These are phyloP conservation scores for Cephus runcator DNA, from an alignment of 2,888 invertebrate species.

Conservation along the genomic window DNA sequence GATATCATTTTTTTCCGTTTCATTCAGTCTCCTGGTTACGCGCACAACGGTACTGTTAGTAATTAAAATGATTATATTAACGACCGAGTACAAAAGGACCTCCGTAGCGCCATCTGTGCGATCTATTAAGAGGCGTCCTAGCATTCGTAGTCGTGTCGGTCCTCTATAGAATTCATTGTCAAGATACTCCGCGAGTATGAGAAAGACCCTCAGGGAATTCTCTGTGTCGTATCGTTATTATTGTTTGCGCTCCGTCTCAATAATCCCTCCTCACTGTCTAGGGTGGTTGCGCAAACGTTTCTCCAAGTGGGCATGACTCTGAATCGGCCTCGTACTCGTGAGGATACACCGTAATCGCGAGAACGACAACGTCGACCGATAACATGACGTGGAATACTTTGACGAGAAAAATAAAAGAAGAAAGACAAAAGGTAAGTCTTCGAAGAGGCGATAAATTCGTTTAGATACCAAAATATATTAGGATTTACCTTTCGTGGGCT, in stretches of 20 bases:
- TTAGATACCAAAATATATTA: neutral
- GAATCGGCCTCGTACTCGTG: neutral
- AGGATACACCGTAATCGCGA: neutral
- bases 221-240: slow-evolving; percentile 22
- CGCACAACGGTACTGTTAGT: neutral
- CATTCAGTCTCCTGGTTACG: neutral
- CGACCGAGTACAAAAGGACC: neutral
- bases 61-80: neutral
- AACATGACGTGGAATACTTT: neutral
- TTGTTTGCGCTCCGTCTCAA: slow-evolving; percentile 33
- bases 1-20: neutral
- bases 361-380: neutral
- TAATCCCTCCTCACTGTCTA: slow-evolving; percentile 18
- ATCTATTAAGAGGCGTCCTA: neutral
- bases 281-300: neutral
- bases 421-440: neutral
- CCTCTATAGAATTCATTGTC: neutral
- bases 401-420: neutral
- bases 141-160: neutral
- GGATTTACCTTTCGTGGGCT: neutral
- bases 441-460: no score
- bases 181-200: neutral
- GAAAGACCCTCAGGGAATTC: neutral
- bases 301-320: neutral
- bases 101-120: neutral